Conservation (phyloP, 2,797 vertebrate species). For the Mormyrus hasselquistii region DNA sequence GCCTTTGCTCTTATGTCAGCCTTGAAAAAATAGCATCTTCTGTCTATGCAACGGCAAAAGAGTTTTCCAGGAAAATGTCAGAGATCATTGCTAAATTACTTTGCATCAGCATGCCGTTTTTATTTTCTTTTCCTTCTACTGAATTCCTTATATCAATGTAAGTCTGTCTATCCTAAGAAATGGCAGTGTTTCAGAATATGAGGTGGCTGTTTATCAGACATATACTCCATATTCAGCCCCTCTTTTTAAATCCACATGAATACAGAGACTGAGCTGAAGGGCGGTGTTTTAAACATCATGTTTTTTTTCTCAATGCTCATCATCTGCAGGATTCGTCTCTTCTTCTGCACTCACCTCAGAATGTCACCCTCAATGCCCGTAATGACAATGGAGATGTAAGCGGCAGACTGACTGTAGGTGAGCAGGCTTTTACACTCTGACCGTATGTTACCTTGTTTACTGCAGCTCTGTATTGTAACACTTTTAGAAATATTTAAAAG, state of each 20-base stretch:
- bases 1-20: not conserved
- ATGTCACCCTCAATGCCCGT: conserved; percentile 81
- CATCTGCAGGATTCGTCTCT: conserved; percentile 75
- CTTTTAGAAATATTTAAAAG: not conserved
- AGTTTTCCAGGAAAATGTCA: not conserved
- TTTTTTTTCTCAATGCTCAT: not conserved
- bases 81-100: not conserved
- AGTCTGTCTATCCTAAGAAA: not conserved
- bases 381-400: conserved; percentile 78
- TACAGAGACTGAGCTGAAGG: not conserved
- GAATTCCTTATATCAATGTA: not conserved
- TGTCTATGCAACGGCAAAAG: not conserved
- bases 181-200: not conserved
- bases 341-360: conserved; percentile 76
- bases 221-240: not conserved
- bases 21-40: not conserved
- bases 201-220: not conserved
- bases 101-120: not conserved
- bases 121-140: not conserved
- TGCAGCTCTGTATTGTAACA: conserved; percentile 1
- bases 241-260: not conserved
- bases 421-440: conserved; percentile 41
- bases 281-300: not conserved
- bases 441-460: conserved; percentile 11
- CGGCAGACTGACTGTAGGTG: conserved; percentile 84